Base-by-base conservation (phyloP, 2,797 vertebrate genomes). In the Lycodopsis pacificus region DNA sequence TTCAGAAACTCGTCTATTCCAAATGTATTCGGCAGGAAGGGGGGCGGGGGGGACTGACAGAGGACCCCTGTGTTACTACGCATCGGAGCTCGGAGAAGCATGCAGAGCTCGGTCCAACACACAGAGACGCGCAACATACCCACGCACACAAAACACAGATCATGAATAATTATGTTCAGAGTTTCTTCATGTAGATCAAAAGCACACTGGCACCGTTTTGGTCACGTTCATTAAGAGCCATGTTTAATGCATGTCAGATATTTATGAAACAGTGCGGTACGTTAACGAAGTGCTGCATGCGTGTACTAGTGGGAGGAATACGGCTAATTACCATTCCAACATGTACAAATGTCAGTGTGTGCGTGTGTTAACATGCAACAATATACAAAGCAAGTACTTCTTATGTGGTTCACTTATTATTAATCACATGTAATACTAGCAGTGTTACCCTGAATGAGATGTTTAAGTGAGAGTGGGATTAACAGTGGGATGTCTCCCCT, bases 161-260 rank as follows among this genome's bases (percentile, higher is more conserved):
- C 71, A 88, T 87, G 84, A 94, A 91, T 93, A 92, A 92, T 91
- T 86, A 91, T 88, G 85, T 80, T 86, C 71, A 40, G 80, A 85
- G 84, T 92, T 90, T 78, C 87, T 89, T 91, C 85, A 84, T 86
- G 79, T 66, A 91, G 90, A 94, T 94, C 89, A 94, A 93, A 51
- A 94, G 92, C 82, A 75, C 79, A 87, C 65, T 80, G 81, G 84
- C 82, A 71, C 78, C 77, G 86, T 73, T 88, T 90, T 82, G 87
- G 91, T 90, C 62, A 72, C 66, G 67, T 90, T 92, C 86, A 92
- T 93, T 93, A 92, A 56, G 44, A 88, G 57, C 83, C 88, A 92
- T 94, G 92, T 94, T 93, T 94, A 93, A 94, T 94, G 89, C 90
- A 92, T 92, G 86, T 90, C 86, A 84, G 79, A 89, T 84, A 82